Conservation (phyloP, 2,113 vertebrate genomes). For the Peromyscus californicus region DNA sequence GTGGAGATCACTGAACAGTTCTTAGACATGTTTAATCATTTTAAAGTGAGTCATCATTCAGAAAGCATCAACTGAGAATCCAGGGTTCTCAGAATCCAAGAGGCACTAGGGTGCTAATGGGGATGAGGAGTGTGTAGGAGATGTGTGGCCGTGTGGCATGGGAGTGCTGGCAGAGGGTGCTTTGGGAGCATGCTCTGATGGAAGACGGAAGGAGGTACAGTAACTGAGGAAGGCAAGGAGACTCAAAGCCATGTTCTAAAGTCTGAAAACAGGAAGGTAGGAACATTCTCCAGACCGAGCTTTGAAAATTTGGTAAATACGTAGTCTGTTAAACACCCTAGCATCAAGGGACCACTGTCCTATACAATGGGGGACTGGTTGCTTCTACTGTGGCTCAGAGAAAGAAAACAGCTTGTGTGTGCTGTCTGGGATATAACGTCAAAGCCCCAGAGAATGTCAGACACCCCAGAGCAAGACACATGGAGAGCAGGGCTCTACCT, state of each 20-base stretch:
- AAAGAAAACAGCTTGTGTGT: neutral
- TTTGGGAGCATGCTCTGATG: fast-evolving
- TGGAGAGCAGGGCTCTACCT: neutral
- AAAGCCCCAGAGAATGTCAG: neutral
- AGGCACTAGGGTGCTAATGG: neutral
- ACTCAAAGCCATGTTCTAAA: neutral
- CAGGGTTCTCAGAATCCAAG: neutral
- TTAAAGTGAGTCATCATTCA: neutral
- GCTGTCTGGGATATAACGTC: neutral
- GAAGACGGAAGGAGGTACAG: neutral
- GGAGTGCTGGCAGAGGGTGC: neutral
- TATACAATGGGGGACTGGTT: neutral
- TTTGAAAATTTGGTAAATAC: neutral
- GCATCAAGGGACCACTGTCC: neutral
- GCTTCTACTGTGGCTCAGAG: neutral
- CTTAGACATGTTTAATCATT: neutral
- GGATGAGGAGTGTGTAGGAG: fast-evolving
- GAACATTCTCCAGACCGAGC: neutral
- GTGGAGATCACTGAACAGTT: neutral
- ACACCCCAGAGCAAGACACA: too few species aligned
- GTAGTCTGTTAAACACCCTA: neutral
- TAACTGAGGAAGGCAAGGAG: fast-evolving
- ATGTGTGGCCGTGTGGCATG: fast-evolving
- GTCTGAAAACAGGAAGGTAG: neutral
- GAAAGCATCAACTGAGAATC: neutral